Conservation (phyloP, 2,797 vertebrate species). For the Myripristis jacobus region DNA sequence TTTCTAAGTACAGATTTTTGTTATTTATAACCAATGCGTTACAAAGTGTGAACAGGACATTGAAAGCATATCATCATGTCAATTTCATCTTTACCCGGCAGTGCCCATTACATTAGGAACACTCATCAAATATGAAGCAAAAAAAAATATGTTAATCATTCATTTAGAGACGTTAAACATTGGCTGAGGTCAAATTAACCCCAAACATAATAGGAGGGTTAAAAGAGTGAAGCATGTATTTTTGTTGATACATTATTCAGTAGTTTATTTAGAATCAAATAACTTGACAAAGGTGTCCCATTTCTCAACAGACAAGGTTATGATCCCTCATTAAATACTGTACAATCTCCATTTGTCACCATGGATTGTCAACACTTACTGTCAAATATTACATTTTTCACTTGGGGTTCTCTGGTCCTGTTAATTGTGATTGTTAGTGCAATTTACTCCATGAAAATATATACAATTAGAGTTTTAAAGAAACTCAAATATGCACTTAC, state of each 20-base stretch:
- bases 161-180: too few relatives aligned
- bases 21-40: too few relatives aligned
- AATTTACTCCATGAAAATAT: slow-evolving; percentile 36
- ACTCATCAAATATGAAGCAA: too few relatives aligned
- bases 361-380: neutral
- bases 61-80: too few relatives aligned
- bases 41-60: too few relatives aligned
- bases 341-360: neutral
- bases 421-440: neutral
- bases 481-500: slow-evolving; percentile 17
- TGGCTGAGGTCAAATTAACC: too few relatives aligned
- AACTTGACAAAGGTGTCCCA: neutral
- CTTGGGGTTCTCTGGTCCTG: too few relatives aligned
- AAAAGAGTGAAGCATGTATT: neutral
- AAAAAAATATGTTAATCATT: too few relatives aligned
- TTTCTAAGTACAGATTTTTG: too few relatives aligned
- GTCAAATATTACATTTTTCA: neutral
- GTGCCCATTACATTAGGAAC: too few relatives aligned
- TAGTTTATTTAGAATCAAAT: neutral
- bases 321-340: neutral
- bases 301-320: neutral
- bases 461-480: slow-evolving; percentile 18
- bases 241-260: neutral
- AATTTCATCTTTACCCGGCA: too few relatives aligned
- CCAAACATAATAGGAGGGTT: too few relatives aligned